Conservation (phyloP, 2,888 invertebrate genomes). For the Acleris laterana region DNA sequence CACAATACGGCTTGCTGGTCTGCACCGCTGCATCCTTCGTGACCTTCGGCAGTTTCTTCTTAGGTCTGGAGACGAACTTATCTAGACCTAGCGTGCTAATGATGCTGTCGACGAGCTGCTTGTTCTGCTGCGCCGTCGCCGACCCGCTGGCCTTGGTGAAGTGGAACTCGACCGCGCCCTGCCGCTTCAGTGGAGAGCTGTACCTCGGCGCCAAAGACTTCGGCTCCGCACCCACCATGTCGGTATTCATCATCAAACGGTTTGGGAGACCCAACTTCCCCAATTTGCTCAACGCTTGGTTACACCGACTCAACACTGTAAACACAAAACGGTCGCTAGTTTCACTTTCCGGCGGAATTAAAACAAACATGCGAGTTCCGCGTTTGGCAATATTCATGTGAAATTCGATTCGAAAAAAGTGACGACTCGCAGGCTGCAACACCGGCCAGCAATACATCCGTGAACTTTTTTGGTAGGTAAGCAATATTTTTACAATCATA, state of each 20-base stretch:
- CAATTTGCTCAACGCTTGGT: constrained; percentile 63
- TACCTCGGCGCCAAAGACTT: constrained; percentile 61
- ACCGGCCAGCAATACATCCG: not conserved
- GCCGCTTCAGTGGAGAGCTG: constrained; percentile 76
- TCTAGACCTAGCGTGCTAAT: constrained; percentile 64
- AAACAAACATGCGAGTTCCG: not conserved
- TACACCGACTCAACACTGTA: constrained; percentile 76
- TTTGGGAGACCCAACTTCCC: constrained; percentile 63
- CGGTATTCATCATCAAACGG: constrained; percentile 62
- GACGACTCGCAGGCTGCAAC: not conserved
- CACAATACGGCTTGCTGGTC: constrained; percentile 69
- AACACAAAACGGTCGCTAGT: constrained; percentile 57
- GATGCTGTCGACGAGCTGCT: constrained; percentile 70
- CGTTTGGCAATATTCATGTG: not conserved
- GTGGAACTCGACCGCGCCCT: constrained; percentile 63
- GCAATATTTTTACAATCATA: too few relatives aligned
- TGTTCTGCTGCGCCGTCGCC: constrained; percentile 61
- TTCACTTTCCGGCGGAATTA: constrained; percentile 38
- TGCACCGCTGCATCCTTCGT: constrained; percentile 71
- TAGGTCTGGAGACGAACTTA: constrained; percentile 60
- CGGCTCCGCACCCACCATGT: constrained; percentile 51
- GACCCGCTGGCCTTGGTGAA: constrained; percentile 60
- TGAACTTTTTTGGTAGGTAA: too few relatives aligned
- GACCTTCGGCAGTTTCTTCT: constrained; percentile 58
- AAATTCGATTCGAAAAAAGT: not conserved